These are phyloP conservation scores for Drosophila quinaria DNA, from an alignment of 2,888 invertebrate species.

Conservation along the genomic window DNA sequence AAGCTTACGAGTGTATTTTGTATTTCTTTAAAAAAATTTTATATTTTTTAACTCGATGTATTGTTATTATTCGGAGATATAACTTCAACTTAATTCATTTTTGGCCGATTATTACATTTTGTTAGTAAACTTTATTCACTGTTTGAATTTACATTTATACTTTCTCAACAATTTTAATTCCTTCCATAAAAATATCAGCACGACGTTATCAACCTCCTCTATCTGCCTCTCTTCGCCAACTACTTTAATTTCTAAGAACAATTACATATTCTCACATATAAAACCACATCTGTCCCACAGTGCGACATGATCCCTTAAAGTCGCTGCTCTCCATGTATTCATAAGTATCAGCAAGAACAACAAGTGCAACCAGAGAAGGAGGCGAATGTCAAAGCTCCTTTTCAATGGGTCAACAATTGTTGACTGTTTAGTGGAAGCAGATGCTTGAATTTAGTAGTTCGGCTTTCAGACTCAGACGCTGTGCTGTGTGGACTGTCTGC, in stretches of 20 bases:
- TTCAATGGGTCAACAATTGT: conserved; percentile 52
- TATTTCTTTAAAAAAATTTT: too few relatives aligned
- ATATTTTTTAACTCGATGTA: too few relatives aligned
- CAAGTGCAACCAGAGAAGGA: conserved; percentile 14
- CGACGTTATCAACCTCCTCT: too few relatives aligned
- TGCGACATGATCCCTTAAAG: not conserved
- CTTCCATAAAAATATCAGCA: not conserved
- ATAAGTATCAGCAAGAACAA: conserved; percentile 35
- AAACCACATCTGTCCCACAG: not conserved
- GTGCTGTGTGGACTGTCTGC: not conserved
- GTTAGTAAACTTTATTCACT: too few relatives aligned
- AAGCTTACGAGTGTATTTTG: too few relatives aligned
- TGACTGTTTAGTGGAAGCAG: conserved; percentile 24
- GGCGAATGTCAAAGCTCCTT: conserved; percentile 36
- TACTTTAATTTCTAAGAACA: not conserved
- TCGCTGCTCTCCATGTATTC: not conserved
- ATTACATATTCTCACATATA: not conserved
- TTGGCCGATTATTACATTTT: too few relatives aligned
- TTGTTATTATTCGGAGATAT: too few relatives aligned
- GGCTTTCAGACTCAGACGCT: conserved; percentile 10
- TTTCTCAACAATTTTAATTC: too few relatives aligned
- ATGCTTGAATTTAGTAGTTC: conserved; percentile 56
- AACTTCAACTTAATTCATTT: too few relatives aligned
- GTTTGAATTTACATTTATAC: too few relatives aligned
- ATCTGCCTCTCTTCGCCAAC: not conserved